These are phyloP conservation scores for Benthosema pterotum DNA, from an alignment of 2,797 vertebrate species.

Conservation along the genomic window DNA sequence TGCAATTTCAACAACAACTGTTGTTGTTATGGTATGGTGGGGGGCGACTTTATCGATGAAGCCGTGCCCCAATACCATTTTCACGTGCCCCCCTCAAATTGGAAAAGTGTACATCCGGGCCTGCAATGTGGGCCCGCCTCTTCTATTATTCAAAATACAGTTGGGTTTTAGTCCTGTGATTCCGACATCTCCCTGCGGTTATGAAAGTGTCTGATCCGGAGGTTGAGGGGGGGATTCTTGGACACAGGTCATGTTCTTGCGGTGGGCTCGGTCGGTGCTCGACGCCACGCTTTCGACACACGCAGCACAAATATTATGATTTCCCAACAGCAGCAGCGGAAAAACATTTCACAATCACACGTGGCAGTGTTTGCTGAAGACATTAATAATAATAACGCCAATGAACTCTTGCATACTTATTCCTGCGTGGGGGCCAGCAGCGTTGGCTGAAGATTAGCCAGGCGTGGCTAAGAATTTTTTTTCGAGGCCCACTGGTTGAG, in stretches of 20 bases:
- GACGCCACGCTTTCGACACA: conserved; percentile 14
- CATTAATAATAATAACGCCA: background rate
- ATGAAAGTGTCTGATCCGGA: conserved; percentile 24
- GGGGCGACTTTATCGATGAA: too few relatives aligned
- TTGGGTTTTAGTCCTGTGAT: background rate
- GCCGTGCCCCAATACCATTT: too few relatives aligned
- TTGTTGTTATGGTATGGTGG: too few relatives aligned
- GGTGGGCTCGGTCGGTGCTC: background rate
- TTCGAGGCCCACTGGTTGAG: too few relatives aligned
- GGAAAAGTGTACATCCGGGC: too few relatives aligned
- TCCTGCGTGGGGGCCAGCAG: too few relatives aligned
- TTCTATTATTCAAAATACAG: background rate
- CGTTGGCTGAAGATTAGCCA: too few relatives aligned
- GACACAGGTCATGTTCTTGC: conserved; percentile 13
- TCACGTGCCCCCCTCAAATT: too few relatives aligned
- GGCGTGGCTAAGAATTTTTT: too few relatives aligned
- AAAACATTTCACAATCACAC: conserved; percentile 13
- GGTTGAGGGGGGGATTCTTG: conserved; percentile 16
- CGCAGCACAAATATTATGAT: conserved; percentile 9
- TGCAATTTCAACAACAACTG: too few relatives aligned
- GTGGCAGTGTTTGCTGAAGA: conserved; percentile 9
- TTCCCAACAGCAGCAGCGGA: conserved; percentile 25
- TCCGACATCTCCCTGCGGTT: conserved; percentile 3
- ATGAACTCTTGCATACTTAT: background rate
- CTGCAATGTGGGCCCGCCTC: background rate